Base-by-base conservation (phyloP, 2,888 invertebrate genomes). In the Synanthedon myopaeformis region DNA sequence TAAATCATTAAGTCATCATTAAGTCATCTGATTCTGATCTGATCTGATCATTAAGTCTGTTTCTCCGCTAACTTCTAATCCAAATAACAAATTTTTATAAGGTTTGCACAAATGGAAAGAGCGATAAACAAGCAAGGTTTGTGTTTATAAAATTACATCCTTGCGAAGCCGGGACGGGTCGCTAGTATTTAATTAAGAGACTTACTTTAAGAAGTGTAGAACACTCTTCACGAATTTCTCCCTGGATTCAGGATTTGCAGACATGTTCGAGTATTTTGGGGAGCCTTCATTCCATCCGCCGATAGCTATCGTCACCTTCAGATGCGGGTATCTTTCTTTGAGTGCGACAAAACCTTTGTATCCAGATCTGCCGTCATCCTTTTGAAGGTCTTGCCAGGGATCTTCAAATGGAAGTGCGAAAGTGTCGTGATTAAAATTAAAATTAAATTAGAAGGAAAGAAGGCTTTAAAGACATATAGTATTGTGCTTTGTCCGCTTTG, bases 231-330 rank as follows among this genome's bases (percentile, higher is more conserved):
- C 90, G 65, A 96, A 96, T 51, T 79, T 85, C 3, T 82, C 82
- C 52, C 96, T 89, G 52, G 89, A 82, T 13, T 89, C 88, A 0
- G 91, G 83, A 52, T 89, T 90, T 3, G 91, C 89, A 0, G 92
- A 93, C 79, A 96, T 84, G 45, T 79, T 81, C 13, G 94, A 94
- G 42, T 80, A 94, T 61, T 92, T 91, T 4, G 80, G 72, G 0
- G 96, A 96, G 0, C 96, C 96, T 72, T 96, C 96, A 72, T 96
- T 96, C 96, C 96, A 96, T 0, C 96, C 96, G 0, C 96, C 96
- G 45, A 97, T 93, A 0, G 95, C 96, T 11, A 96, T 74, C 3
- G 92, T 90, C 4, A 93, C 91, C 72, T 91, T 93, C 50, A 96
- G 73, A 64, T 92, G 92, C 0, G 94, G 93, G 74, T 93, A 90